Evolutionary conservation across 2,888 invertebrate genomes (phyloP).

Genomic region (Athalia circularis): DNA sequence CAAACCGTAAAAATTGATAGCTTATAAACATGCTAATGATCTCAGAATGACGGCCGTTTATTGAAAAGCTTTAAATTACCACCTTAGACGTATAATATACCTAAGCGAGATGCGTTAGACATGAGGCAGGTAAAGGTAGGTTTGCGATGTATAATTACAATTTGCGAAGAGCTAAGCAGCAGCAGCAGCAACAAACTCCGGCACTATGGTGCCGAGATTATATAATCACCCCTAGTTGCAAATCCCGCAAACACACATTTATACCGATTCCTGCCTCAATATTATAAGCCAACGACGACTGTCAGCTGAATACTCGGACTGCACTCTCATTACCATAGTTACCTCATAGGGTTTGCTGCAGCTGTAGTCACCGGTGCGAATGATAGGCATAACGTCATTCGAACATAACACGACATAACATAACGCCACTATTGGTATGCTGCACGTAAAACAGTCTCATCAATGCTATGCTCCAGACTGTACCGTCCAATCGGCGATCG

Average conservation of each 20-base stretch:
- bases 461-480: no score
- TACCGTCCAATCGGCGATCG: no score
- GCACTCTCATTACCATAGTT: constrained; percentile 62
- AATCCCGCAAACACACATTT: not conserved
- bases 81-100: constrained; percentile 57
- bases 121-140: not conserved
- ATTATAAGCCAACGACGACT: constrained; percentile 57
- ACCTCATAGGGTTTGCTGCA: constrained; percentile 44
- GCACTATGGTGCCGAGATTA: no score
- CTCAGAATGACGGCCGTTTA: constrained; percentile 64
- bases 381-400: not conserved
- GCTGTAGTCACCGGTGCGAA: constrained; percentile 45
- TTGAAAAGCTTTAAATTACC: constrained; percentile 70
- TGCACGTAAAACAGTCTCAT: no score
- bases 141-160: constrained; percentile 65
- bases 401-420: no score
- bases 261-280: constrained; percentile 21
- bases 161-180: not conserved
- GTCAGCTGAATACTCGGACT: constrained; percentile 53
- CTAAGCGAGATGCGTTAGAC: not conserved
- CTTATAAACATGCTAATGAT: constrained; percentile 60
- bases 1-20: constrained; percentile 44
- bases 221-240: no score
- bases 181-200: no score
- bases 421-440: no score